Evolutionary conservation across 2,113 vertebrate species (phyloP).

Genomic region (Thamnophis sirtalis): DNA sequence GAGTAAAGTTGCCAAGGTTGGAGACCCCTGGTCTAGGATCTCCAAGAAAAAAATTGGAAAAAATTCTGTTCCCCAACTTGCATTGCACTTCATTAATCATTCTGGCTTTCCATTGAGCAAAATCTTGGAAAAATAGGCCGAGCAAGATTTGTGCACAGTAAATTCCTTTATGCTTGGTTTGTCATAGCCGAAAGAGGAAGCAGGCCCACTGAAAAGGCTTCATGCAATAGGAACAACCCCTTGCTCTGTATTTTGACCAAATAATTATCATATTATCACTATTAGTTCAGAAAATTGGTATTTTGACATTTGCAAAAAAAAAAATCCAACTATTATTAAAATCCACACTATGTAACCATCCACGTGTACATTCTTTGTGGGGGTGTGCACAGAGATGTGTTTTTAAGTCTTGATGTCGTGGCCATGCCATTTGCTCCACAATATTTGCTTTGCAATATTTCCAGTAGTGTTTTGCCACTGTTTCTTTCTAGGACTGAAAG

Average conservation of each 20-base stretch:
- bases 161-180: neutral
- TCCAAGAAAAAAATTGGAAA: neutral
- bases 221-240: fast-evolving
- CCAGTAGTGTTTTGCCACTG: neutral
- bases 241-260: neutral
- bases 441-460: neutral
- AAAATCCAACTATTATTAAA: neutral
- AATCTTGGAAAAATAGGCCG: neutral
- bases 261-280: neutral
- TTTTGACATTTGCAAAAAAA: neutral
- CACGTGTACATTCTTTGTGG: neutral
- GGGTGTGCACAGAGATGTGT: neutral
- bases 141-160: neutral
- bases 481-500: neutral
- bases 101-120: neutral
- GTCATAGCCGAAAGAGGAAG: neutral
- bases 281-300: fast-evolving
- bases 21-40: neutral
- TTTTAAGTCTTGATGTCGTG: neutral
- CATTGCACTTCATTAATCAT: neutral
- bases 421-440: neutral
- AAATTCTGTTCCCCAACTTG: no score
- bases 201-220: neutral
- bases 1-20: no score
- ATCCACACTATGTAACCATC: neutral